Conservation (phyloP, 2,888 invertebrate genomes). For the Temnothorax rugatulus region DNA sequence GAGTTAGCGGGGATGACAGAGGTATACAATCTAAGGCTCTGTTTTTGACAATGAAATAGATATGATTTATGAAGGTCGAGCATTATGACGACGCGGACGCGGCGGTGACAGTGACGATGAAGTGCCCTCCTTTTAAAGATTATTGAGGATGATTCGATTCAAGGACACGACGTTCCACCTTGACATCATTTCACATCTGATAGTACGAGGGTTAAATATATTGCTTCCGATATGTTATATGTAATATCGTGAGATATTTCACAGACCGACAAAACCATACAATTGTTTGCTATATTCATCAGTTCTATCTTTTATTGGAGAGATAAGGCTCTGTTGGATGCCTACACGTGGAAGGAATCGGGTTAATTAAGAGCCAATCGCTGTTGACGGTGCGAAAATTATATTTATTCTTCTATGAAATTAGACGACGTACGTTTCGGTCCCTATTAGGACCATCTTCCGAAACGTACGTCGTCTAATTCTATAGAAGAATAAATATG, state of each 20-base stretch:
- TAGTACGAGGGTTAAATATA: conserved; percentile 56
- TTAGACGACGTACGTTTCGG: no score
- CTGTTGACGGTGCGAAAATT: no score
- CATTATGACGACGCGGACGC: conserved; percentile 48
- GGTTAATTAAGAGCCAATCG: no score
- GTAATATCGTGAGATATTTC: conserved; percentile 1
- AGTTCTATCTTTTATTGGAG: background rate
- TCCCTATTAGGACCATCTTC: no score
- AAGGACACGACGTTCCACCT: conserved; percentile 67
- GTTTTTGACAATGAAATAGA: conserved; percentile 68
- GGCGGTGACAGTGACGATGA: conserved; percentile 44
- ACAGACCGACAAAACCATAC: background rate
- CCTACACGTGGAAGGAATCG: no score
- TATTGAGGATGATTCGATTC: conserved; percentile 68
- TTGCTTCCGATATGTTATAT: conserved; percentile 49
- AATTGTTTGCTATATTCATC: background rate
- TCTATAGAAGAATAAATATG: no score
- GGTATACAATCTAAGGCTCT: conserved; percentile 49
- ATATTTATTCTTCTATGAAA: no score
- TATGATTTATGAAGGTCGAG: conserved; percentile 64
- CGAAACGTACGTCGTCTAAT: no score
- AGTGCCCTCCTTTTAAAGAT: conserved; percentile 69
- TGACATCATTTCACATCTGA: conserved; percentile 66
- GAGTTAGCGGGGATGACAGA: conserved; percentile 16
- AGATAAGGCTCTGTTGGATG: no score